Conservation (phyloP, 2,797 vertebrate genomes). For the Malacoraja senta region DNA sequence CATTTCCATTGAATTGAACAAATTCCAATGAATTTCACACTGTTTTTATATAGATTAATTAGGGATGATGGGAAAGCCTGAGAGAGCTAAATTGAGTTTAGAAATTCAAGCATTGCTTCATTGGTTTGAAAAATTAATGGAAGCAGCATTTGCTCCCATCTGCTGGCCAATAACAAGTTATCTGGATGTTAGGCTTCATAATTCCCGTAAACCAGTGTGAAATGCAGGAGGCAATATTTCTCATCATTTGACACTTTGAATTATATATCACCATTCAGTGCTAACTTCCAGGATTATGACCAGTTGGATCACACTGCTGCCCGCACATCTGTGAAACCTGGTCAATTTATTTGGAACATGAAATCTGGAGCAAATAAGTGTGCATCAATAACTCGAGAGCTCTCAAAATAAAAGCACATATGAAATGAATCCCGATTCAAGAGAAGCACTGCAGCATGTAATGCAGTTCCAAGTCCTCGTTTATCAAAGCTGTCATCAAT, state of each 20-base stretch:
- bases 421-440: conserved; percentile 22
- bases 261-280: background rate
- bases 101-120: background rate
- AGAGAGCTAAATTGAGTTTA: background rate
- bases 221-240: background rate
- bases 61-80: background rate
- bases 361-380: background rate
- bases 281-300: background rate
- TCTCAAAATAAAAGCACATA: background rate
- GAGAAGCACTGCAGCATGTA: conserved; percentile 36
- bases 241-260: background rate
- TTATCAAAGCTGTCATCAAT: conserved; percentile 37
- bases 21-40: too few relatives aligned
- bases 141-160: background rate
- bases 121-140: background rate
- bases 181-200: background rate
- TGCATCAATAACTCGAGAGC: background rate
- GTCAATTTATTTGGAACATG: background rate
- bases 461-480: conserved; percentile 27
- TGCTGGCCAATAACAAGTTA: background rate
- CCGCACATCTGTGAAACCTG: background rate
- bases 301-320: too few relatives aligned
- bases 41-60: background rate
- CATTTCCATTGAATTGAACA: too few relatives aligned
- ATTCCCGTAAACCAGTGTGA: background rate